Percentiles rank a stretch among this genome's conserved stretches.
Evolutionary conservation across 1,140 invertebrate species (phyloP).

Genomic region (Potamilus streckersoni): DNA sequence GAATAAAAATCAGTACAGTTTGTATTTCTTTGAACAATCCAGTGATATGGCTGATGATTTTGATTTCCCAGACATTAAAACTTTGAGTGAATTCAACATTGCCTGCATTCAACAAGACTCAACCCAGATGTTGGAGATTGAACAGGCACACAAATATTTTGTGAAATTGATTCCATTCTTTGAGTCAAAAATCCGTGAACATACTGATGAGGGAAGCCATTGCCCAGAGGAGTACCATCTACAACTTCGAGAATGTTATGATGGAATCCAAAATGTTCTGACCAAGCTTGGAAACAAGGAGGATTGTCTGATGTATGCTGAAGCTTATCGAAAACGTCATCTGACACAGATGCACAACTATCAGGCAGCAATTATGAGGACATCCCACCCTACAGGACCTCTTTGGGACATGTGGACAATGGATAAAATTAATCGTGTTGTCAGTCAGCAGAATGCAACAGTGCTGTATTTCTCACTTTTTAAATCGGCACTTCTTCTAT

Average conservation of each 20-base stretch:
- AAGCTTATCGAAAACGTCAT: slow-evolving; percentile 49
- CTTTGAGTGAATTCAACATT: slow-evolving; percentile 55
- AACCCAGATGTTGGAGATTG: slow-evolving; percentile 54
- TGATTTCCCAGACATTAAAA: slow-evolving; percentile 49
- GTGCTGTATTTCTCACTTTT: slow-evolving; percentile 61
- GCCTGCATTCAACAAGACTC: slow-evolving; percentile 58
- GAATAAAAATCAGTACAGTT: slow-evolving; percentile 50
- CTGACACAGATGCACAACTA: slow-evolving; percentile 50
- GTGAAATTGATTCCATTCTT: slow-evolving; percentile 57
- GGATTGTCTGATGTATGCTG: slow-evolving; percentile 58
- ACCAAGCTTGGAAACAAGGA: slow-evolving; percentile 57
- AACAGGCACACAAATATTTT: slow-evolving; percentile 55
- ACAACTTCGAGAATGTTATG: slow-evolving; percentile 58
- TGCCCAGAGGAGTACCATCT: slow-evolving; percentile 53
- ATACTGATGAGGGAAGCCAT: slow-evolving; percentile 53
- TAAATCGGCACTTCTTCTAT: slow-evolving; percentile 48
- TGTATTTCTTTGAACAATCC: slow-evolving; percentile 57
- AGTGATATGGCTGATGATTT: slow-evolving; percentile 47
- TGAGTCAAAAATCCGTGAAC: slow-evolving; percentile 54
- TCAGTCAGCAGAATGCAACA: slow-evolving; percentile 56
- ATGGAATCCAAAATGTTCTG: slow-evolving; percentile 58
- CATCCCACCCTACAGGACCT: slow-evolving; percentile 23
- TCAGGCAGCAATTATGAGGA: slow-evolving; percentile 25
- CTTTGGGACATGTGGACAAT: slow-evolving; percentile 44
- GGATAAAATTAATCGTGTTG: slow-evolving; percentile 50